phyloP scores from a whole-genome alignment of 2,797 vertebrate species.

The Cryptoblepharus egeriae region DNA sequence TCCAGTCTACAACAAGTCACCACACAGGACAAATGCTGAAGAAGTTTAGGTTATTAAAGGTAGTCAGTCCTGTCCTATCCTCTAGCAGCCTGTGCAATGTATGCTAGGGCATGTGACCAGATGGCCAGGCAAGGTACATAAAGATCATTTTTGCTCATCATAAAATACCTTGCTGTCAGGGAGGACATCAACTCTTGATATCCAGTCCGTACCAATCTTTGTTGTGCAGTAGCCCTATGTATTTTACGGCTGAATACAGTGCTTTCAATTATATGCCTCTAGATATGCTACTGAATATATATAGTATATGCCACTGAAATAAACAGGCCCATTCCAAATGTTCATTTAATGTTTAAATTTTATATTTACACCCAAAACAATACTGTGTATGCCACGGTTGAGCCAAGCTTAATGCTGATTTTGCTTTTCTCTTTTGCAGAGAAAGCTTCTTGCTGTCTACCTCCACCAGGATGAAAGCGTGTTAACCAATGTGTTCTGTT shows the following conservation, averaged over 20 bases:
- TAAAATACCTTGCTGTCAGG: too few species aligned
- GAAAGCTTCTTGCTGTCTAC: constrained; percentile 99
- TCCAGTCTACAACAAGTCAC: too few species aligned
- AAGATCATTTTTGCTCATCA: too few species aligned
- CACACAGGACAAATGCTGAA: too few species aligned
- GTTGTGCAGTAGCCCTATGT: background rate
- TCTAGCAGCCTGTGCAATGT: too few species aligned
- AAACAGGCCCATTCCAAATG: background rate
- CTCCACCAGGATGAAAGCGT: constrained; percentile 99
- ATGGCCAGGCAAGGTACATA: too few species aligned
- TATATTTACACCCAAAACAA: background rate
- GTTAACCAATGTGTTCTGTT: constrained; percentile 99
- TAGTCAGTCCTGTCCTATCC: background rate
- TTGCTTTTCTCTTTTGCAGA: constrained; percentile 80
- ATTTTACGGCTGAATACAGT: background rate
- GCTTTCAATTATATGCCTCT: too few species aligned
- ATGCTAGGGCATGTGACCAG: too few species aligned
- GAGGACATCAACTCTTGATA: too few species aligned
- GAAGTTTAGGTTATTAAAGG: background rate
- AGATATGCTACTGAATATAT: background rate
- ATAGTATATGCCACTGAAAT: background rate
- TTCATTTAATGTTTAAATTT: background rate
- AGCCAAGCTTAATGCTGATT: constrained; percentile 25
- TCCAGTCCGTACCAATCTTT: too few species aligned
- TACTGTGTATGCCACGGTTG: accelerated